Evolutionary conservation across 2,888 invertebrate genomes (phyloP).

Genomic region (Mythimna pallens): DNA sequence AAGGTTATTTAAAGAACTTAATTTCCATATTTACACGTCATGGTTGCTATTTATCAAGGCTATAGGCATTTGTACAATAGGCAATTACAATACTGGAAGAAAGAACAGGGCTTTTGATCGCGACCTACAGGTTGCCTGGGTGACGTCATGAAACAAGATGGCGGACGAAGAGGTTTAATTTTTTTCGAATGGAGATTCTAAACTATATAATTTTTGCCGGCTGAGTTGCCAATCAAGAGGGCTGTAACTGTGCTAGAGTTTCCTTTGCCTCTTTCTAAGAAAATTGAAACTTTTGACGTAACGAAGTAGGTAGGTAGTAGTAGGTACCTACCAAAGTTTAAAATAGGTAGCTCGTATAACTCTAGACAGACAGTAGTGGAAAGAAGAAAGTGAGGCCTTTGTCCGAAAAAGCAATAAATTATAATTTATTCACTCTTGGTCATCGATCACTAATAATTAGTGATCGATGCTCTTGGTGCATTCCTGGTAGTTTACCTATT

Average conservation of each 20-base stretch:
- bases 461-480: neutral
- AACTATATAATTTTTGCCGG: neutral
- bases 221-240: neutral
- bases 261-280: neutral
- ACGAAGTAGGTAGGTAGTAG: no score
- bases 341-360: neutral
- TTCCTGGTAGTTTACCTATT: neutral
- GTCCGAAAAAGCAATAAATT: neutral
- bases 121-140: constrained; percentile 42
- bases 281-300: neutral
- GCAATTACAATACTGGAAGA: constrained; percentile 43
- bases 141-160: constrained; percentile 58
- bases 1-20: constrained; percentile 65
- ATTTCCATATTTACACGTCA: constrained; percentile 71
- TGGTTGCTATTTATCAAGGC: constrained; percentile 69
- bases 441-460: no score
- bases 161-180: constrained; percentile 27
- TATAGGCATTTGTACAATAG: constrained; percentile 48
- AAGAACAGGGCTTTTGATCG: constrained; percentile 25
- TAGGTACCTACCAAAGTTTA: neutral
- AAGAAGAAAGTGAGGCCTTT: neutral
- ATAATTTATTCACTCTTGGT: neutral
- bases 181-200: constrained; percentile 11
- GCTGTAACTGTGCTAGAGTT: neutral
- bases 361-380: neutral